phyloP scores from a whole-genome alignment of 2,888 invertebrate genomes.

The Ochropacha duplaris region DNA sequence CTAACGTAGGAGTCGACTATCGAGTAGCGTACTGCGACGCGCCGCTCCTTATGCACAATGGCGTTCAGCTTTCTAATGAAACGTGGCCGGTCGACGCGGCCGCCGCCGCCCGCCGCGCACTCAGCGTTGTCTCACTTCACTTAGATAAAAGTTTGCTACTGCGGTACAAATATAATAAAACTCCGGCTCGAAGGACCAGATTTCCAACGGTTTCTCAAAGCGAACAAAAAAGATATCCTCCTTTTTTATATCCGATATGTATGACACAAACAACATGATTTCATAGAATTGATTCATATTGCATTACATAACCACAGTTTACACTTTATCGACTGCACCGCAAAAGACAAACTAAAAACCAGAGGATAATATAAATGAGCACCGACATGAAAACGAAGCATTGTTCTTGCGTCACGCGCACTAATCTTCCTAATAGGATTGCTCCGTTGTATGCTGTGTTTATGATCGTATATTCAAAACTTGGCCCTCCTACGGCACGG shows the following conservation, averaged over 20 bases:
- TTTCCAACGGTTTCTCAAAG: background rate
- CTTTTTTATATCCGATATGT: too few relatives aligned
- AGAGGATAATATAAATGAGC: background rate
- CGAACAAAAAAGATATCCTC: too few relatives aligned
- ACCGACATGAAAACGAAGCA: constrained; percentile 24
- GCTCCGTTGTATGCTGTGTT: constrained; percentile 37
- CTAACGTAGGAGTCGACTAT: constrained; percentile 50
- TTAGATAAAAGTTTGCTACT: constrained; percentile 18
- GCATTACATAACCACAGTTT: background rate
- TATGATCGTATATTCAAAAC: constrained; percentile 27
- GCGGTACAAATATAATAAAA: constrained; percentile 3
- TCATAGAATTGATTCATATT: background rate
- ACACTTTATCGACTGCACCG: constrained; percentile 7
- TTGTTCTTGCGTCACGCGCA: constrained; percentile 35
- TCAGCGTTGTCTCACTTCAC: constrained; percentile 26
- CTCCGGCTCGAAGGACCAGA: background rate
- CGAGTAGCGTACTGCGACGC: constrained; percentile 40
- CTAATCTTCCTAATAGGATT: constrained; percentile 51
- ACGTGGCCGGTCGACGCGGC: constrained; percentile 38
- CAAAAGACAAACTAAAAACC: constrained; percentile 11
- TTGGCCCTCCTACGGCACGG: constrained; percentile 34
- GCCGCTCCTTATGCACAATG: constrained; percentile 62
- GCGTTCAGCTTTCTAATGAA: constrained; percentile 74
- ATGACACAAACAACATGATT: background rate
- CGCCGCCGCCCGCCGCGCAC: constrained; percentile 2